Percentiles rank a stretch among this genome's conserved stretches.
These are phyloP conservation scores for Drosophila tropicalis DNA, from an alignment of 1,140 invertebrate species.

Conservation along the genomic window DNA sequence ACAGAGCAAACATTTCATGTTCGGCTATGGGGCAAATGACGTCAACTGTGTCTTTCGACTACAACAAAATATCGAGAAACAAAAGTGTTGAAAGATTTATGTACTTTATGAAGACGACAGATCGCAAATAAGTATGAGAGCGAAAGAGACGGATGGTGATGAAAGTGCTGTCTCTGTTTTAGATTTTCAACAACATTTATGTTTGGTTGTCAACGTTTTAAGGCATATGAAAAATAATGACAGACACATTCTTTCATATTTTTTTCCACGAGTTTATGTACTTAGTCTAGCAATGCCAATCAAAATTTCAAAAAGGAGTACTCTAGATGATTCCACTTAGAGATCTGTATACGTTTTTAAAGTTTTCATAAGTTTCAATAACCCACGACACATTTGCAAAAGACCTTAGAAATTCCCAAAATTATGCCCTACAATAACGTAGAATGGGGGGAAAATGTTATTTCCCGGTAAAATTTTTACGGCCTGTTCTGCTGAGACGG, in stretches of 20 bases:
- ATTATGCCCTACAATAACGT: too few relatives aligned
- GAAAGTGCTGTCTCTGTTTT: constrained; percentile 4
- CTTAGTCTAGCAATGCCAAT: constrained; percentile 3
- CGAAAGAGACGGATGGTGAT: background rate
- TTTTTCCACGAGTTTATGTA: background rate
- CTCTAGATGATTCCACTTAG: background rate
- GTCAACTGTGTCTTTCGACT: constrained; percentile 26
- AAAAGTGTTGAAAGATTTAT: constrained; percentile 58
- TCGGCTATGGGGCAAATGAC: constrained; percentile 32
- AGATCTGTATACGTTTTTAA: too few relatives aligned
- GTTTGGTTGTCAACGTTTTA: background rate
- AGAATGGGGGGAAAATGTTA: too few relatives aligned
- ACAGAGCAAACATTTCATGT: constrained; percentile 55
- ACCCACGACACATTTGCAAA: too few relatives aligned
- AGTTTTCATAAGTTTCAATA: too few relatives aligned
- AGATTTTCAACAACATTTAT: constrained; percentile 9
- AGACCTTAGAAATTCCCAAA: too few relatives aligned
- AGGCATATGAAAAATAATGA: background rate
- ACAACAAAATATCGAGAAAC: constrained; percentile 48
- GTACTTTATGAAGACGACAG: constrained; percentile 35
- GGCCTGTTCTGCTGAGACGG: background rate
- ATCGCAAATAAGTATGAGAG: constrained; percentile 50
- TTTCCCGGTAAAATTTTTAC: background rate
- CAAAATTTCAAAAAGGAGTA: background rate
- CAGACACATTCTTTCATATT: constrained; percentile 9